Base-by-base conservation (phyloP, 2,113 vertebrate species). In the Seriola quinqueradiata region DNA sequence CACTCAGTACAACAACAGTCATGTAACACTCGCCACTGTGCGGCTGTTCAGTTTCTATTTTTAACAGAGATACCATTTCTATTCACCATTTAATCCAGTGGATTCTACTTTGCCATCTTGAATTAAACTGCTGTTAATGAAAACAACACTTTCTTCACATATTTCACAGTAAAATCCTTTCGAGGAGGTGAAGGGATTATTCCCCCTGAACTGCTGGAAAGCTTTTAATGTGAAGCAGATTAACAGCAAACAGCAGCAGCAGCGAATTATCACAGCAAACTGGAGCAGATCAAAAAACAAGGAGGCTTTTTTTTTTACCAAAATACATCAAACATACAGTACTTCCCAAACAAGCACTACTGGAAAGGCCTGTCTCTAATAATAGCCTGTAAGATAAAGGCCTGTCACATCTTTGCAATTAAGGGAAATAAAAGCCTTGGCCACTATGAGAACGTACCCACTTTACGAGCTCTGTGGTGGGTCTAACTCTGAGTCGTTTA, bases 141-240 rank as follows among this genome's bases (percentile, higher is more conserved):
- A 78, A 69, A 68, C 57, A 57, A 61, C 32, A 42, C 75, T 67
- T 19, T 66, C 67, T 40, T 4, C 34, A 57, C 63, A 59, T 60
- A 40, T 57, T 77, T 73, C 58, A 70, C 48, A 38, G 74, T 79
- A 11, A 67, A 79, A 79, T 70, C 75, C 32, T 66, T 55, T 54
- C 6, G 21, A 67, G 25, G 44, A 81, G 78, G 69, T 81, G 82
- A 74, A 34, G 5, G 52, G 59, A 74, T 81, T 55, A 81, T 74
- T 61, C 40, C 25, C 14, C 63, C 64, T 40, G 72, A 83, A 83
- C 68, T 69, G 63, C 61, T n/a, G 67, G 19, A 50, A 68, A 80
- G 58, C 72, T 72, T 72, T 72, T 63, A 83, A 75, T 64, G 81
- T 68, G 74, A 72, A 72, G 48, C 71, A 50, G 85, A 87, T 79